Percentiles rank a stretch among this genome's conserved stretches.
Evolutionary conservation across 2,797 vertebrate genomes (phyloP).

Genomic region (Dicrostonyx torquatus): DNA sequence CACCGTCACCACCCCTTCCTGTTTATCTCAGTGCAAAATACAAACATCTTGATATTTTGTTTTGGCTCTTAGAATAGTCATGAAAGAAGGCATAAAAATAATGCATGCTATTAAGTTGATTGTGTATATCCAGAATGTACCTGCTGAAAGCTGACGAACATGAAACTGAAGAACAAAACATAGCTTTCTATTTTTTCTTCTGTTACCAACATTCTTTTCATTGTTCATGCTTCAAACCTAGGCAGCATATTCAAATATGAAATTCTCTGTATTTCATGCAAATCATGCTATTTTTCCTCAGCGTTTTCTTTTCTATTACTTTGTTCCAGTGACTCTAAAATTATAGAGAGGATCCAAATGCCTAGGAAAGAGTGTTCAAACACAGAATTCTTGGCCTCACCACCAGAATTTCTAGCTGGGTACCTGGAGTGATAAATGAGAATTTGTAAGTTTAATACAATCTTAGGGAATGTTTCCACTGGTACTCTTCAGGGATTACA

Average conservation of each 20-base stretch:
- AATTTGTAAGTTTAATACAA: constrained; percentile 23
- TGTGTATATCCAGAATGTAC: neutral
- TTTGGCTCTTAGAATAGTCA: constrained; percentile 7
- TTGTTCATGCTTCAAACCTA: neutral
- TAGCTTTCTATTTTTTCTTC: neutral
- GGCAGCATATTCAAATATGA: neutral
- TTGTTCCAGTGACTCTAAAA: constrained; percentile 15
- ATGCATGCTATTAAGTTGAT: neutral
- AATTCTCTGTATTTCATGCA: neutral
- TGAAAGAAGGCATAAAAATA: constrained; percentile 17
- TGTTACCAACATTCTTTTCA: neutral
- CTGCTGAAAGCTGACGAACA: neutral
- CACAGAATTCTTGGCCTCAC: neutral
- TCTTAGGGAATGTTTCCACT: neutral
- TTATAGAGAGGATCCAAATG: neutral
- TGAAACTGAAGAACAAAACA: constrained; percentile 20
- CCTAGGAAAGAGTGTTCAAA: neutral
- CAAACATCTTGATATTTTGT: constrained; percentile 20
- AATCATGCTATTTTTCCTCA: neutral
- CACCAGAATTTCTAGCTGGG: neutral
- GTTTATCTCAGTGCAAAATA: constrained; percentile 38
- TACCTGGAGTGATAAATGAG: neutral
- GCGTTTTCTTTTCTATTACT: neutral
- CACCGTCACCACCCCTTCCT: neutral
- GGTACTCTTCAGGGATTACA: neutral